These are phyloP conservation scores for Serranus cabrilla DNA, from an alignment of 2,797 vertebrate species.

Conservation along the genomic window DNA sequence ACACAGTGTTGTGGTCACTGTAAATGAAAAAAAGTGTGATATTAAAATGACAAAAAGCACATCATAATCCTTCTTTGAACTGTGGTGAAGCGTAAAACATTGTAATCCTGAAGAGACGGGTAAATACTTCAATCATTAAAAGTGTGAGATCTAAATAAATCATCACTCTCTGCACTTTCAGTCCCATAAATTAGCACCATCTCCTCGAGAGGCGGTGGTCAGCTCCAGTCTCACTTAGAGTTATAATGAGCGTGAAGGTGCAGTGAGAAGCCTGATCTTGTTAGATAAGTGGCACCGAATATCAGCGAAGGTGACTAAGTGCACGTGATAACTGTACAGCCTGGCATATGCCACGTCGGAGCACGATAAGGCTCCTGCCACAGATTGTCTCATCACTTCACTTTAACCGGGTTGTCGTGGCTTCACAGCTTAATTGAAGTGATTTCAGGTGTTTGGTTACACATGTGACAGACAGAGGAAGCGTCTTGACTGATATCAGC, in stretches of 20 bases:
- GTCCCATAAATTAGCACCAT: not conserved
- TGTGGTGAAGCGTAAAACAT: not conserved
- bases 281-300: slow-evolving; percentile 51
- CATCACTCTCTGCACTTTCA: not conserved
- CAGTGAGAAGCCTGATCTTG: slow-evolving; percentile 27
- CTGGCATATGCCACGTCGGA: slow-evolving; percentile 39
- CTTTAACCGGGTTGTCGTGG: slow-evolving; percentile 37
- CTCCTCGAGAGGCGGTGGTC: not conserved
- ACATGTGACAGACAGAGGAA: slow-evolving; percentile 50
- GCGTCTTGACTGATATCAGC: slow-evolving; percentile 51
- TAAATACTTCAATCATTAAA: slow-evolving; percentile 2
- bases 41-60: slow-evolving; percentile 19
- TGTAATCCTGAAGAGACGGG: not conserved
- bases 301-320: slow-evolving; percentile 42
- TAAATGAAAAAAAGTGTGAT: not conserved
- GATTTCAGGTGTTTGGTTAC: slow-evolving; percentile 71
- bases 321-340: slow-evolving; percentile 22
- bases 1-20: not conserved
- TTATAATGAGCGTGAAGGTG: slow-evolving; percentile 38
- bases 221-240: slow-evolving; percentile 7
- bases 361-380: slow-evolving; percentile 50
- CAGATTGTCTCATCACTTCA: slow-evolving; percentile 55
- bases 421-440: slow-evolving; percentile 63
- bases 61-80: not conserved
- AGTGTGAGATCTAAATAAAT: slow-evolving; percentile 15